These are phyloP conservation scores for Allacma fusca DNA, from an alignment of 2,888 invertebrate genomes.

Conservation along the genomic window DNA sequence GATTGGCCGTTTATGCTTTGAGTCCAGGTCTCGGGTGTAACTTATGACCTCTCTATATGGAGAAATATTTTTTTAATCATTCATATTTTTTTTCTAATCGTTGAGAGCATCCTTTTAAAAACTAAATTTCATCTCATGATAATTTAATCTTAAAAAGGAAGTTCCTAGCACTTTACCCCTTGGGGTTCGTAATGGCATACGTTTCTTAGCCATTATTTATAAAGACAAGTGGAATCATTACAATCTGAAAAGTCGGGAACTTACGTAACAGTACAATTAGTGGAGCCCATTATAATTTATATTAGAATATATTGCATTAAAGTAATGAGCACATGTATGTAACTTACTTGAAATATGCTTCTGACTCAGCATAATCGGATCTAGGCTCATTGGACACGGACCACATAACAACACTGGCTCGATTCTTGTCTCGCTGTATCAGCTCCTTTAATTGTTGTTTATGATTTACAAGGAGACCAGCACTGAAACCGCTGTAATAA, in stretches of 20 bases:
- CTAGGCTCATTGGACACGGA: conserved; percentile 95
- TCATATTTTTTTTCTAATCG: too few species aligned
- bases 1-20: conserved; percentile 20
- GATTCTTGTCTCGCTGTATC: conserved; percentile 90
- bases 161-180: too few species aligned
- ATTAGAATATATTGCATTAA: not conserved
- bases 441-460: conserved; percentile 85
- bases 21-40: not conserved
- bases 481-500: conserved; percentile 65
- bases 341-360: conserved; percentile 81
- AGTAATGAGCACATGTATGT: not conserved
- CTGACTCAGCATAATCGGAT: conserved; percentile 74
- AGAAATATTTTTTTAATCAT: too few species aligned
- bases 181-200: too few species aligned
- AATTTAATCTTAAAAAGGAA: too few species aligned
- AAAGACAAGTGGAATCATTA: too few species aligned
- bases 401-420: conserved; percentile 96
- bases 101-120: too few species aligned
- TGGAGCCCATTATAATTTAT: too few species aligned
- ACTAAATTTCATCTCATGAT: too few species aligned
- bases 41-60: conserved; percentile 10
- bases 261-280: too few species aligned
- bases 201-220: too few species aligned
- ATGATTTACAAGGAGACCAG: conserved; percentile 79
- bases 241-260: too few species aligned